phyloP scores from a whole-genome alignment of 2,888 invertebrate species.

The Rutpela maculata region DNA sequence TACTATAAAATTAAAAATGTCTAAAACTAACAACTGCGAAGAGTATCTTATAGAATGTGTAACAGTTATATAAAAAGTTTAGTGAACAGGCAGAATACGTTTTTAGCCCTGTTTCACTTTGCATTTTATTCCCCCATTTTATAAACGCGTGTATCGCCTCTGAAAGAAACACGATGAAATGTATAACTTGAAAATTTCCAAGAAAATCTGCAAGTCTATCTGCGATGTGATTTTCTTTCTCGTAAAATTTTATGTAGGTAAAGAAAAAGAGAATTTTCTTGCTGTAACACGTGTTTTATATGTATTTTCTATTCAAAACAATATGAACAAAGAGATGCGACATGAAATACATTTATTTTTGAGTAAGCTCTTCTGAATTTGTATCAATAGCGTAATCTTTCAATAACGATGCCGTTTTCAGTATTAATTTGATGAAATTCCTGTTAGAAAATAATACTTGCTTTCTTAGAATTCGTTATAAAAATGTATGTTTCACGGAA shows the following conservation, averaged over 20 bases:
- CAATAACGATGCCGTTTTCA: no score
- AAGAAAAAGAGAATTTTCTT: constrained; percentile 6
- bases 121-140: no score
- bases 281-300: constrained; percentile 10
- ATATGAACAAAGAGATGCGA: neutral
- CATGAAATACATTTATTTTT: neutral
- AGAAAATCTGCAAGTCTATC: neutral
- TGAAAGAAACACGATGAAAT: neutral
- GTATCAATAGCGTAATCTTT: neutral
- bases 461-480: no score
- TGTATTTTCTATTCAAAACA: constrained; percentile 2
- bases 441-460: no score
- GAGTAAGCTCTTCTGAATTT: neutral
- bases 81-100: no score
- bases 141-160: neutral
- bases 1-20: no score
- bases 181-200: neutral
- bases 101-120: no score
- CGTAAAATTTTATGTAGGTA: constrained; percentile 15
- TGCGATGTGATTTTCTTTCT: neutral
- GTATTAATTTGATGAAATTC: no score
- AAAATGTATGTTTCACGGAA: no score
- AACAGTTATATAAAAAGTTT: no score
- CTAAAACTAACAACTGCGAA: no score
- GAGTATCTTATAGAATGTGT: no score